Evolutionary conservation across 2,888 invertebrate species (phyloP).

Genomic region (Dione vanillae): DNA sequence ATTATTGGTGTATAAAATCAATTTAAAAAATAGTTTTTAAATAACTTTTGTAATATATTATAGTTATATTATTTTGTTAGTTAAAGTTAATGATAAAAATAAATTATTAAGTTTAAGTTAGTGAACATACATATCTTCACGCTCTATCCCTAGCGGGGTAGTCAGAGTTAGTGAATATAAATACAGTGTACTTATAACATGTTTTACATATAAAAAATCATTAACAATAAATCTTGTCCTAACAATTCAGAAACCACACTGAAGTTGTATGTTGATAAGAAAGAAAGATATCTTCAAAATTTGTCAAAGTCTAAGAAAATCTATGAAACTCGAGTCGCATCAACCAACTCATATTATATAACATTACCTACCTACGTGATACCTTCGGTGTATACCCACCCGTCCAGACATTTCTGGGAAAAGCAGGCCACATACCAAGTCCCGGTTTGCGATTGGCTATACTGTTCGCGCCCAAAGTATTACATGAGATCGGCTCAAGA

Average conservation of each 20-base stretch:
- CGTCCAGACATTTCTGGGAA: constrained; percentile 71
- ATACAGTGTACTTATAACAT: too few species aligned
- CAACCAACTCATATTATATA: constrained; percentile 12
- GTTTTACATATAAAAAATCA: not conserved
- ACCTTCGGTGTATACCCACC: constrained; percentile 53
- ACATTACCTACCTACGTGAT: constrained; percentile 36
- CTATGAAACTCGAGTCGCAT: not conserved
- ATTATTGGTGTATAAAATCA: constrained; percentile 39
- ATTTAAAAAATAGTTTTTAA: too few species aligned
- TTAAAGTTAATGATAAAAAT: too few species aligned
- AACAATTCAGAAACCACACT: not conserved
- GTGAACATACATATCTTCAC: too few species aligned
- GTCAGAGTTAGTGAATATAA: too few species aligned
- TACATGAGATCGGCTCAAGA: constrained; percentile 49
- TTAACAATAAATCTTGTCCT: not conserved
- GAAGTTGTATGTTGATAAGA: not conserved
- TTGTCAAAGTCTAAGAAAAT: not conserved
- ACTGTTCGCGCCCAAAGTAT: constrained; percentile 60
- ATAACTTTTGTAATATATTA: too few species aligned
- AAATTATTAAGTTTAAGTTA: too few species aligned
- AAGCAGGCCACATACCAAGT: constrained; percentile 80
- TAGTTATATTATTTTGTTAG: too few species aligned
- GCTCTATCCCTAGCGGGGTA: too few species aligned
- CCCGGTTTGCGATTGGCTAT: constrained; percentile 66
- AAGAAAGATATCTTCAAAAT: not conserved